phyloP scores from a whole-genome alignment of 2,888 invertebrate genomes.

The Leptinotarsa rubiginosa region DNA sequence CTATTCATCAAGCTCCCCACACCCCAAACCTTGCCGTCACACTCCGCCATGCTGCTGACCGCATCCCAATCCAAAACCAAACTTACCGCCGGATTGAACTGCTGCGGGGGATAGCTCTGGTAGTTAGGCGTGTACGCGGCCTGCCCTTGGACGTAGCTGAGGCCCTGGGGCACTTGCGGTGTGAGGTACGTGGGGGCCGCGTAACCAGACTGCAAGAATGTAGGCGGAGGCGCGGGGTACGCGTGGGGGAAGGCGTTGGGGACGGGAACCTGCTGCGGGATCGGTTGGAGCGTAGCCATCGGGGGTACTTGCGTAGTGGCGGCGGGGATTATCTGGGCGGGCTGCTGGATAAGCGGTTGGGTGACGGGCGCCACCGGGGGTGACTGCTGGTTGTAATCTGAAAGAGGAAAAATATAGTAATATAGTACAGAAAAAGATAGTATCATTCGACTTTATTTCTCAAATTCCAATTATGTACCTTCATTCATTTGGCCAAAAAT shows the following conservation, averaged over 20 bases:
- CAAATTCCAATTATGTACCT: too few relatives aligned
- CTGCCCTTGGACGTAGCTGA: slow-evolving; percentile 63
- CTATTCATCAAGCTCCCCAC: neutral
- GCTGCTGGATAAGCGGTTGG: slow-evolving; percentile 49
- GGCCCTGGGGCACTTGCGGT: slow-evolving; percentile 56
- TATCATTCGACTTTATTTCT: too few relatives aligned
- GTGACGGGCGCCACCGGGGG: slow-evolving; percentile 41
- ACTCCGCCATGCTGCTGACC: neutral
- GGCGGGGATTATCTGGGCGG: slow-evolving; percentile 46
- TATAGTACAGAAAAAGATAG: too few relatives aligned
- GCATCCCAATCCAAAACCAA: slow-evolving; percentile 5
- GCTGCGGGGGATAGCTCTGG: slow-evolving; percentile 60
- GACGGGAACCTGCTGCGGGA: slow-evolving; percentile 56
- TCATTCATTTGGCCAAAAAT: too few relatives aligned
- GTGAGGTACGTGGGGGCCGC: slow-evolving; percentile 57
- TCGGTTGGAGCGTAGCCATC: slow-evolving; percentile 47
- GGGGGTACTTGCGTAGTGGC: slow-evolving; percentile 48
- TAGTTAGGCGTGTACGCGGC: slow-evolving; percentile 59
- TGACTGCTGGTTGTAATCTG: slow-evolving; percentile 59
- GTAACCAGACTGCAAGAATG: slow-evolving; percentile 51
- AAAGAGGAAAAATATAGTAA: slow-evolving; percentile 33
- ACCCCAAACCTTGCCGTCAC: neutral
- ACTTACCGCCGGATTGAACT: slow-evolving; percentile 63
- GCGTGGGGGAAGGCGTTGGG: slow-evolving; percentile 55
- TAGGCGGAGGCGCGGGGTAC: slow-evolving; percentile 60